Evolutionary conservation across 2,888 invertebrate genomes (phyloP), one percentile per base, ranked within the genome.

Genomic region (Lobophora halterata): DNA sequence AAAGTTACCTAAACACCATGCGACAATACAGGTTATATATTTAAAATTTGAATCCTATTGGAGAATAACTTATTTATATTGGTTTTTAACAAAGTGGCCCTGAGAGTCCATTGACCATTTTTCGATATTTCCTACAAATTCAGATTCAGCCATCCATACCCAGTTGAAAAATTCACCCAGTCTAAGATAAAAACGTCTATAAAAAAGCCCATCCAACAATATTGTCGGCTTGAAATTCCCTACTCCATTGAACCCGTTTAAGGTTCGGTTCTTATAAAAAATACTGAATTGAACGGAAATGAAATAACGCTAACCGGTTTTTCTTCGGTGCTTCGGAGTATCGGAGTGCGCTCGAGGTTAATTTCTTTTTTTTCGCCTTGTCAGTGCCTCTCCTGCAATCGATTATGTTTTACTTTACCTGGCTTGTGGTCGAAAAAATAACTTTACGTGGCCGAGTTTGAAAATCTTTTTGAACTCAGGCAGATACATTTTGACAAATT

Each of bases 301-400:
- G 83, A 79, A 83, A 79, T 79, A 79, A 81, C 67, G 73, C 61
- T 69, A 79, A 86, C 86, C 85, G 80, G 86, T 86, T 83, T 72
- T 70, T 69, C 71, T 72, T 65, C 71, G 75, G 61, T 62, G 58
- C 63, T 65, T 58, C 49, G 64, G 61, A 68, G 72, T n/a, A n/a
- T n/a, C n/a, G n/a, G n/a, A n/a, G 70, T 64, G 59, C 60, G 66
- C 67, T 65, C 60, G 54, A 55, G 57, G 54, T 55, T 61, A 70
- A 62, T 66, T 65, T 59, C 51, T 69, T 74, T 73, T 76, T 64
- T 71, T 67, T 70, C 60, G 61, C 56, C 59, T 59, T 60, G 61
- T 55, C 58, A 44, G 47, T 48, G 53, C 48, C 51, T 52, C 49
- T 48, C 30, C 48, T 41, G 52, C 49, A 58, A 50, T 57, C 47